A percentile compares a stretch with the other conserved stretches of the same genome.
Evolutionary conservation across 35 echinoderm and acorn worm species (phyloP).

Genomic region (Amphiura filiformis): DNA sequence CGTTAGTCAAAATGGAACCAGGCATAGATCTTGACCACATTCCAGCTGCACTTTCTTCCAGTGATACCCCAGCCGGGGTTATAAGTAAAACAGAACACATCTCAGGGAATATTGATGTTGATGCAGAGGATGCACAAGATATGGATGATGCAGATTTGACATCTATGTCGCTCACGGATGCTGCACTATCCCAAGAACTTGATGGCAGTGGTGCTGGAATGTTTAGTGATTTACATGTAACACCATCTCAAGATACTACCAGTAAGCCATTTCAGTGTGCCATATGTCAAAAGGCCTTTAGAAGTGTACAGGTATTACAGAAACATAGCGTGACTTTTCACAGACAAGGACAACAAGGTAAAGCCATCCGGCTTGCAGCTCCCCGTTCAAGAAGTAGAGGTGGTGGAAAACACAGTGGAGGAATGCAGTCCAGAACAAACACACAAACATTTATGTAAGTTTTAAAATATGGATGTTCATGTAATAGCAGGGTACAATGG

Average conservation of each 20-base stretch:
- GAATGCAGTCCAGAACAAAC: no score
- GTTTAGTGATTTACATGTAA: no score
- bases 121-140: background rate
- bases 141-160: no score
- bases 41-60: background rate
- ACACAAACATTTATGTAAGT: no score
- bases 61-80: background rate
- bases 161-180: no score
- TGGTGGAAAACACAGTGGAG: no score
- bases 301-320: constrained; percentile 2
- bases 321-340: background rate
- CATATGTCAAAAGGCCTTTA: background rate
- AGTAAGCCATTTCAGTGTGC: background rate
- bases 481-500: no score
- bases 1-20: background rate
- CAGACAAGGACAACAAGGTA: background rate
- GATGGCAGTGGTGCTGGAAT: no score
- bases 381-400: no score
- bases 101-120: background rate
- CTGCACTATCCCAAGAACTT: no score
- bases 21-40: background rate
- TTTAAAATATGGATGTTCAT: no score
- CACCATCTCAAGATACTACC: background rate
- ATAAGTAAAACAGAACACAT: background rate
- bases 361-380: no score